Percentiles rank a stretch among this genome's conserved stretches.
phyloP scores from a whole-genome alignment of 2,888 invertebrate genomes.

The Dynastes tityus region DNA sequence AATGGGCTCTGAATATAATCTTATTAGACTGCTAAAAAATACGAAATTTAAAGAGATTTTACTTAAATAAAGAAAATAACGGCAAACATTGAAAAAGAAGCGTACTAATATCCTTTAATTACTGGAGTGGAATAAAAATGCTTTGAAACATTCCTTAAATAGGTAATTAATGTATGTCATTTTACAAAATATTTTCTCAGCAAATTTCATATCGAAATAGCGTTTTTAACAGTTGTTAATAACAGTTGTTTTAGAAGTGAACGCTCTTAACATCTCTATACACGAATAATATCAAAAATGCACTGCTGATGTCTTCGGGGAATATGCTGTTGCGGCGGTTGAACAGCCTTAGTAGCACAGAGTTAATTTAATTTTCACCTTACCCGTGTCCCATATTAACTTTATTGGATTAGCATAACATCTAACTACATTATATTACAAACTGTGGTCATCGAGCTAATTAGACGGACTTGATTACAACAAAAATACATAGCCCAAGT shows the following conservation, averaged over 20 bases:
- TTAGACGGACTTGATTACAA: conserved; percentile 45
- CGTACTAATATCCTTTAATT: conserved; percentile 8
- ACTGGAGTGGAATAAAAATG: background rate
- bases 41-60: conserved; percentile 27
- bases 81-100: background rate
- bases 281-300: conserved; percentile 48
- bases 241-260: conserved; percentile 26
- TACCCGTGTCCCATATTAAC: conserved; percentile 65
- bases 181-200: background rate
- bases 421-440: conserved; percentile 53
- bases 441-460: conserved; percentile 48
- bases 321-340: conserved; percentile 47
- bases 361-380: conserved; percentile 66
- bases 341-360: conserved; percentile 41
- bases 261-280: conserved; percentile 28
- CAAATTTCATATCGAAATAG: background rate
- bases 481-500: conserved; percentile 31
- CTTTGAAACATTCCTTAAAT: background rate
- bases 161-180: background rate
- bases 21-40: conserved; percentile 36
- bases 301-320: conserved; percentile 44
- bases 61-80: conserved; percentile 2
- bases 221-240: background rate
- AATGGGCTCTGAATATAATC: conserved; percentile 23
- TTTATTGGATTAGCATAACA: conserved; percentile 67